Conservation (phyloP, 2,888 invertebrate species). For the Lasioglossum lativentre region DNA sequence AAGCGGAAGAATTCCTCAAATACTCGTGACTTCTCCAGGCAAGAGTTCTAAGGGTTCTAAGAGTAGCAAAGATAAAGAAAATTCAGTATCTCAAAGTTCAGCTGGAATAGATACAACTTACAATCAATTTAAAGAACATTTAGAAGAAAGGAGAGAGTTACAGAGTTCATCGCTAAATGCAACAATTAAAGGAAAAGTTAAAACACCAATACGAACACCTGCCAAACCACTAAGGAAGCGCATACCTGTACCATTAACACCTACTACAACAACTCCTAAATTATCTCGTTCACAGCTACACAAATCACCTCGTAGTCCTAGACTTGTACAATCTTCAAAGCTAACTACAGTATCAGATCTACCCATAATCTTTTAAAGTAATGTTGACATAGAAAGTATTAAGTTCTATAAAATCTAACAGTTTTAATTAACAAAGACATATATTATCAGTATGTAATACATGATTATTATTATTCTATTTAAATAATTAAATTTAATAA, state of each 20-base stretch:
- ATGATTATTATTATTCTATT: too few relatives aligned
- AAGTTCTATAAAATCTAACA: background rate
- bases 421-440: background rate
- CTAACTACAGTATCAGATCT: conserved; percentile 59
- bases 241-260: conserved; percentile 60
- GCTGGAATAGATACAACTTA: conserved; percentile 72
- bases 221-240: conserved; percentile 78
- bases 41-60: conserved; percentile 8
- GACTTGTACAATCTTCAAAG: conserved; percentile 40
- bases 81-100: conserved; percentile 19
- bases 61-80: conserved; percentile 19
- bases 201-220: conserved; percentile 68
- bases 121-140: conserved; percentile 85
- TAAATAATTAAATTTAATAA: too few relatives aligned
- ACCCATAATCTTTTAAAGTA: conserved; percentile 61
- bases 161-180: conserved; percentile 85
- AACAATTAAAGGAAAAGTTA: conserved; percentile 52
- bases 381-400: background rate
- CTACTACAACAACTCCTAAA: conserved; percentile 46
- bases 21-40: background rate
- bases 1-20: conserved; percentile 60
- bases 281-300: conserved; percentile 34
- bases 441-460: too few relatives aligned
- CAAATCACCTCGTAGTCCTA: conserved; percentile 63
- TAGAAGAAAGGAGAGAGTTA: conserved; percentile 85